Evolutionary conservation across 2,888 invertebrate species (phyloP).

Genomic region (Schrankia costaestrigalis): DNA sequence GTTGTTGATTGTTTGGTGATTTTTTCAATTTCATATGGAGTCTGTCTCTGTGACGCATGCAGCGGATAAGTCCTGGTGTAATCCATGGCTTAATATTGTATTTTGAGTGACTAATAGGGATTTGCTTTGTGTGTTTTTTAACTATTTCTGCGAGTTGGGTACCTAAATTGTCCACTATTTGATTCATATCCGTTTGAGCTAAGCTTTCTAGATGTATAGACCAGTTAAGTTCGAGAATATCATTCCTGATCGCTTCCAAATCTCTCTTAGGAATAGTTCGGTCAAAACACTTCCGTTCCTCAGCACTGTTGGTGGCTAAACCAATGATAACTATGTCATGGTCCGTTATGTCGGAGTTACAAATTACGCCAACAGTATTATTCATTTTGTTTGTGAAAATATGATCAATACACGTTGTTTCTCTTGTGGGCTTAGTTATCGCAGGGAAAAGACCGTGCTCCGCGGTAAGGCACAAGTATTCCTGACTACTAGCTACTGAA

Average conservation of each 20-base stretch:
- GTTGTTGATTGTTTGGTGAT: no score
- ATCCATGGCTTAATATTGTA: conserved; percentile 1
- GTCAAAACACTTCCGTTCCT: no score
- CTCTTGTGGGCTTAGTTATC: conserved; percentile 11
- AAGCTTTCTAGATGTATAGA: not conserved
- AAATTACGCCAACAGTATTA: conserved; percentile 7
- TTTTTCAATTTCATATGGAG: no score
- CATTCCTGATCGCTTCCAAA: not conserved
- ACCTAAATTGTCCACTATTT: not conserved
- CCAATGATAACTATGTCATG: no score
- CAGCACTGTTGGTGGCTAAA: no score
- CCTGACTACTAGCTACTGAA: not conserved
- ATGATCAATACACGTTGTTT: conserved; percentile 15
- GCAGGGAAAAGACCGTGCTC: conserved; percentile 6
- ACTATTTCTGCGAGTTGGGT: not conserved
- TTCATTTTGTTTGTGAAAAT: conserved; percentile 2
- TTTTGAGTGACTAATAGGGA: conserved; percentile 5
- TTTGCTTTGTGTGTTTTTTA: conserved; percentile 3
- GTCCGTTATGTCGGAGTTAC: conserved; percentile 7
- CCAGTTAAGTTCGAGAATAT: conserved; percentile 5
- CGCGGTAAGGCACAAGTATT: conserved; percentile 10
- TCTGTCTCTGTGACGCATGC: no score
- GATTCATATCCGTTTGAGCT: conserved; percentile 2
- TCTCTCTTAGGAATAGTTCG: conserved; percentile 1
- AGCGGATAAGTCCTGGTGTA: no score